A percentile compares a stretch with the other conserved stretches of the same genome.
phyloP scores from a whole-genome alignment of 2,797 vertebrate genomes.

The Liparis tanakae region DNA sequence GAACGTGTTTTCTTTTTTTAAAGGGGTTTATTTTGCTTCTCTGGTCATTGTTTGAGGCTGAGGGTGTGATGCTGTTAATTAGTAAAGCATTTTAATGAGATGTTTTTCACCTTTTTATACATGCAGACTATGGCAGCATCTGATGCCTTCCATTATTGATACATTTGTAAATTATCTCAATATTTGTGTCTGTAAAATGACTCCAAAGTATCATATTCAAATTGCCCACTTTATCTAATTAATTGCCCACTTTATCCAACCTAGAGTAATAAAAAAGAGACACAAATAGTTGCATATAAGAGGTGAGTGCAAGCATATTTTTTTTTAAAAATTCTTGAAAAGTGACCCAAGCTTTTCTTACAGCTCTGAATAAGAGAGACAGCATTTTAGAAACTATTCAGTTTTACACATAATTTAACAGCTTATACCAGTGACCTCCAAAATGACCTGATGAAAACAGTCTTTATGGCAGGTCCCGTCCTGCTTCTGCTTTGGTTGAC shows the following conservation, averaged over 20 bases:
- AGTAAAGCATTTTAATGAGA: not conserved
- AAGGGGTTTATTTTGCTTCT: not conserved
- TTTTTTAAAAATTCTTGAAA: no score
- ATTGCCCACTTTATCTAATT: not conserved
- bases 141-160: not conserved
- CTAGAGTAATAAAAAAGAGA: not conserved
- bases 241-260: no score
- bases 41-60: not conserved
- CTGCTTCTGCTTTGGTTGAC: slow-evolving; percentile 13
- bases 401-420: not conserved
- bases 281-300: not conserved
- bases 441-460: not conserved
- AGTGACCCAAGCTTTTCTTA: not conserved
- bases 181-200: not conserved
- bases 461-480: not conserved
- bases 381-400: not conserved
- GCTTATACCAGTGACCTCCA: not conserved
- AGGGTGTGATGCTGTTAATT: not conserved
- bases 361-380: not conserved
- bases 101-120: not conserved
- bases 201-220: not conserved
- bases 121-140: not conserved
- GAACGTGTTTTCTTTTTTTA: not conserved
- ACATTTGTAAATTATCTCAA: not conserved
- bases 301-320: not conserved